phyloP scores from a whole-genome alignment of 2,113 vertebrate genomes.

The Menura novaehollandiae region DNA sequence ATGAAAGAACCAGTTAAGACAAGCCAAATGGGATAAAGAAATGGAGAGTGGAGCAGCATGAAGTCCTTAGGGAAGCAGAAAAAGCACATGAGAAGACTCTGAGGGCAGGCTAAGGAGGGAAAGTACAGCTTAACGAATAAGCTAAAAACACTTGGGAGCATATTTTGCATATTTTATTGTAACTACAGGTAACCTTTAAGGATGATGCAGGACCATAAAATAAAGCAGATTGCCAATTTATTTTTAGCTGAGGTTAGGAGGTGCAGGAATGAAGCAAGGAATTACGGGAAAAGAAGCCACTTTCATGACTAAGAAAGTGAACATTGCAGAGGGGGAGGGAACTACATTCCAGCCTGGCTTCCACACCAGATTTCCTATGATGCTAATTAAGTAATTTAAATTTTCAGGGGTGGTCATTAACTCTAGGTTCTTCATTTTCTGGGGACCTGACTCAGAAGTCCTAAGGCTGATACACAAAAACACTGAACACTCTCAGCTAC shows the following conservation, averaged over 20 bases:
- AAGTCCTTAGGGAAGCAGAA: background rate
- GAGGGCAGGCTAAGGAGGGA: background rate
- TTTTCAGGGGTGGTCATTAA: background rate
- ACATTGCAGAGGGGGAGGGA: background rate
- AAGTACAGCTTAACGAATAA: background rate
- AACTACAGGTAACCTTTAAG: background rate
- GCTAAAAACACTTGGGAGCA: background rate
- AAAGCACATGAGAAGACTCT: background rate
- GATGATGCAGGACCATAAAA: background rate
- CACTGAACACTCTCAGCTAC: background rate
- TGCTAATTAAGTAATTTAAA: background rate
- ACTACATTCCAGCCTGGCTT: background rate
- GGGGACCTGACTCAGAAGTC: background rate
- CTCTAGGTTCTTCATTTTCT: background rate
- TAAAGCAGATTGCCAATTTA: background rate
- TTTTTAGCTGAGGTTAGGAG: constrained; percentile 10
- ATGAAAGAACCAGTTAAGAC: background rate
- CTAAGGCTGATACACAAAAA: background rate
- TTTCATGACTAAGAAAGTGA: background rate
- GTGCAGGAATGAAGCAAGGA: background rate
- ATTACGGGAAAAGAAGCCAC: background rate
- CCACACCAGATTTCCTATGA: background rate
- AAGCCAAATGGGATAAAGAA: background rate
- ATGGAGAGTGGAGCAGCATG: background rate
- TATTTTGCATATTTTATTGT: background rate